Conservation (phyloP, 2,888 invertebrate genomes). For the Mimachlamys varia region DNA sequence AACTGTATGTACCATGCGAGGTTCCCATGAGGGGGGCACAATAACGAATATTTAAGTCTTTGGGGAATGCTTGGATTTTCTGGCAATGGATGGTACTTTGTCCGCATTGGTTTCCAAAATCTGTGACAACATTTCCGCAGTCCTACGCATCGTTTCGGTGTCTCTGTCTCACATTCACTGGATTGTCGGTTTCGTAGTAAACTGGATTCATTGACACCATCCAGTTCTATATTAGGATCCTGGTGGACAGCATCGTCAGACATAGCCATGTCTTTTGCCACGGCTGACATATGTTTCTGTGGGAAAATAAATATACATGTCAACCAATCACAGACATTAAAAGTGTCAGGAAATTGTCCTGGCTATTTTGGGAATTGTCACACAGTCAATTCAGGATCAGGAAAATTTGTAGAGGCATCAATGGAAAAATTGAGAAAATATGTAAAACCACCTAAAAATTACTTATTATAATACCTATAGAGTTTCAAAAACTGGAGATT, state of each 20-base stretch:
- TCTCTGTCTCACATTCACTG: constrained; percentile 28
- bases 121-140: constrained; percentile 54
- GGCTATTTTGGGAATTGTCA: too few relatives aligned
- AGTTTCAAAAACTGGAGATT: too few relatives aligned
- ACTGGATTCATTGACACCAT: not conserved
- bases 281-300: not conserved
- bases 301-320: not conserved
- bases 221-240: not conserved
- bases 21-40: constrained; percentile 79
- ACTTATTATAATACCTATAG: too few relatives aligned
- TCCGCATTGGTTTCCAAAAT: constrained; percentile 65
- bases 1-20: constrained; percentile 81
- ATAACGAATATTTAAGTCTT: constrained; percentile 66
- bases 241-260: not conserved
- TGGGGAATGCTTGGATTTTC: constrained; percentile 59
- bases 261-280: not conserved
- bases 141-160: constrained; percentile 55
- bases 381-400: too few relatives aligned
- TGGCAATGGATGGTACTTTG: constrained; percentile 71
- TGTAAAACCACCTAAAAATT: too few relatives aligned
- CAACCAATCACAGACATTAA: not conserved
- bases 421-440: too few relatives aligned
- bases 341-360: too few relatives aligned
- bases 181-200: constrained; percentile 1
- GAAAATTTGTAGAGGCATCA: too few relatives aligned